These are phyloP conservation scores for Sebastes hopkinsi DNA, from an alignment of 2,797 vertebrate species.

Conservation along the genomic window DNA sequence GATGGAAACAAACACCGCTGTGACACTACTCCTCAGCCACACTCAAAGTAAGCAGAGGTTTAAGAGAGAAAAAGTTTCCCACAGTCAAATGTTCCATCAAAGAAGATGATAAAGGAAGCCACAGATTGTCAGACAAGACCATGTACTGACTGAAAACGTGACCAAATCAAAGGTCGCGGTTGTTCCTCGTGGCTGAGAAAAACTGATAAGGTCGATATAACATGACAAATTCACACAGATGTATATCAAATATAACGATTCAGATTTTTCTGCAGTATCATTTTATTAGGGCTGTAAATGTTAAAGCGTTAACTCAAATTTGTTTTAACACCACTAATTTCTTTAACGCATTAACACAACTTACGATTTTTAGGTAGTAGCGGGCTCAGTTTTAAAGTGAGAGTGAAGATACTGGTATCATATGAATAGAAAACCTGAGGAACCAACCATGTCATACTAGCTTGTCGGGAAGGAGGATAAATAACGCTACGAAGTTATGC, in stretches of 20 bases:
- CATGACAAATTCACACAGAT: not conserved
- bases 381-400: too few relatives aligned
- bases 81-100: slow-evolving; percentile 20
- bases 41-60: not conserved
- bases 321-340: too few relatives aligned
- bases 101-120: not conserved
- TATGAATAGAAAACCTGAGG: too few relatives aligned
- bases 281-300: not conserved
- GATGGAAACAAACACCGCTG: slow-evolving; percentile 14
- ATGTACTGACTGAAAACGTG: not conserved
- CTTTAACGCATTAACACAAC: too few relatives aligned
- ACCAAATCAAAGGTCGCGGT: not conserved
- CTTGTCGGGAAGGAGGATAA: too few relatives aligned
- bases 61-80: not conserved
- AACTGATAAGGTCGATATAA: not conserved
- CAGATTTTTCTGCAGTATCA: too few relatives aligned
- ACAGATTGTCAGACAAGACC: not conserved
- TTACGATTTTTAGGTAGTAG: too few relatives aligned
- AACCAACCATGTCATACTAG: too few relatives aligned
- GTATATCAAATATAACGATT: not conserved
- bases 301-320: too few relatives aligned
- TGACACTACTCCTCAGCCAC: not conserved
- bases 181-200: too few relatives aligned
- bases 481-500: too few relatives aligned
- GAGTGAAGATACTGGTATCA: too few relatives aligned